Evolutionary conservation across 2,113 vertebrate genomes (phyloP).

Genomic region (Cyprinus carpio): DNA sequence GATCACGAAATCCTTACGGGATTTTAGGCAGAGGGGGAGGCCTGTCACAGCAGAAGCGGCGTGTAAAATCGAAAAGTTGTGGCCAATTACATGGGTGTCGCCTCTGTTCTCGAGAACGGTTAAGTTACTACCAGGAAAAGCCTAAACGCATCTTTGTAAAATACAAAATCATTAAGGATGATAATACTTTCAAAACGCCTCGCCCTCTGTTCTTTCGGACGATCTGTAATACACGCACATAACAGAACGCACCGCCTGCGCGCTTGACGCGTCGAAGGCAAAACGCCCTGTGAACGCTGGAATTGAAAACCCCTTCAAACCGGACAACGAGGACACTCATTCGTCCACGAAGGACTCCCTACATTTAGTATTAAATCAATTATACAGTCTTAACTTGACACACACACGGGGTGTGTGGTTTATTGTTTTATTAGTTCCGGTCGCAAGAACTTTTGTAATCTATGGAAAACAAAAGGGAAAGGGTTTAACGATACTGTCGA

Average conservation of each 20-base stretch:
- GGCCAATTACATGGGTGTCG: neutral
- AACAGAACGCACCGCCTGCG: neutral
- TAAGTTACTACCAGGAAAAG: neutral
- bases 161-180: neutral
- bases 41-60: too few species aligned
- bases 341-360: neutral
- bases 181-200: neutral
- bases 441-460: neutral
- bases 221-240: too few species aligned
- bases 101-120: too few species aligned
- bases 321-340: neutral
- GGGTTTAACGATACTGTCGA: neutral
- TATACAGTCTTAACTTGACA: rapidly evolving
- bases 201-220: too few species aligned
- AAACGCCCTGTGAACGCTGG: neutral
- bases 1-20: too few species aligned
- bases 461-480: conserved; percentile 12
- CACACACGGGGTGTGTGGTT: neutral
- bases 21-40: too few species aligned
- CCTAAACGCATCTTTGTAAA: neutral
- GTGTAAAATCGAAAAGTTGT: conserved; percentile 37
- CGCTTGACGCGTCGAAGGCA: neutral
- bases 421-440: neutral
- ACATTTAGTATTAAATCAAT: too few species aligned
- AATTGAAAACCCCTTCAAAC: neutral